Percentiles rank a stretch among this genome's conserved stretches.
Conservation (phyloP, 2,888 invertebrate species). For the Drosophila austrosaltans region DNA sequence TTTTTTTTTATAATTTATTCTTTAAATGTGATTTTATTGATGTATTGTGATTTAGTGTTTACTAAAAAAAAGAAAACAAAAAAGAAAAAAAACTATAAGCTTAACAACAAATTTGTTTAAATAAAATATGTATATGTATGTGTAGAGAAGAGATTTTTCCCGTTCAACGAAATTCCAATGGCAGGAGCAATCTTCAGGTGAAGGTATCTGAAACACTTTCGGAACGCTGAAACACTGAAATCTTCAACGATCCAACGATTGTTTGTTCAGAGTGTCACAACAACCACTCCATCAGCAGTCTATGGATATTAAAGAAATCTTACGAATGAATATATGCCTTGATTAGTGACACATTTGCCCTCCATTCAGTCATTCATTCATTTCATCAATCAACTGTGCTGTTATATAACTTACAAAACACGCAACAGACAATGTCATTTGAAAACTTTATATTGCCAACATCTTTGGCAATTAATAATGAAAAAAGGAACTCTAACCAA, state of each 20-base stretch:
- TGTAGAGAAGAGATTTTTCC: background rate
- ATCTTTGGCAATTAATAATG: background rate
- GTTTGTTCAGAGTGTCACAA: background rate
- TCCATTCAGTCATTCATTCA: background rate
- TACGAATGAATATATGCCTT: background rate
- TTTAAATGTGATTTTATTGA: constrained; percentile 78
- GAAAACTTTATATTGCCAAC: background rate
- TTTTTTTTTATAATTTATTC: constrained; percentile 78
- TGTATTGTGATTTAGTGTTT: constrained; percentile 78
- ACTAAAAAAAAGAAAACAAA: constrained; percentile 65
- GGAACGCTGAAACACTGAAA: background rate
- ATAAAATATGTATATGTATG: constrained; percentile 3
- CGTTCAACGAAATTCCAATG: background rate
- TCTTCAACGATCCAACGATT: background rate
- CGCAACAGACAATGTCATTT: background rate
- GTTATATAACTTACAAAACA: background rate
- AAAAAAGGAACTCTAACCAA: background rate
- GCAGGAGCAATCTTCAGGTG: background rate
- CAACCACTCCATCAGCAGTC: background rate
- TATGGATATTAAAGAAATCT: background rate
- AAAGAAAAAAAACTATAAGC: constrained; percentile 24
- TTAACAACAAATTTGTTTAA: constrained; percentile 8
- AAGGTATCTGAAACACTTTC: too few species aligned
- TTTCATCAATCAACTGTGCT: background rate
- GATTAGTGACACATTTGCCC: background rate